Base-by-base conservation (phyloP, 2,797 vertebrate genomes). In the Sylvilagus floridanus region DNA sequence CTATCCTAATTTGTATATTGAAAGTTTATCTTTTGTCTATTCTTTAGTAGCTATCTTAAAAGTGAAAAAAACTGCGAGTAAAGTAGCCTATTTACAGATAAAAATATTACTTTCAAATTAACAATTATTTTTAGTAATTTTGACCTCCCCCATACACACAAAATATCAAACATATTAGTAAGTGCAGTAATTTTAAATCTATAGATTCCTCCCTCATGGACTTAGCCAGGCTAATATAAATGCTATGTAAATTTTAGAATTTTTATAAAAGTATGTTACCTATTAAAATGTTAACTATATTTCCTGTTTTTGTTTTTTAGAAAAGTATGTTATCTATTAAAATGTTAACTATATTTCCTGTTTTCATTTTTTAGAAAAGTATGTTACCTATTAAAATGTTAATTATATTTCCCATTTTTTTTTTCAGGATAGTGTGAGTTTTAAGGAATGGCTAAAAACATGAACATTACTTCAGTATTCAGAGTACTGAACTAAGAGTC, bases 101-200 rank as follows among this genome's bases (percentile, higher is more conserved):
- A 95, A 94, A 95, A 69, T 42, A 71, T 1, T 54, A 2, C 69
- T 92, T 90, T 90, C 76, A 75, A 89, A 78, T 47, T 83, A n/a
- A 81, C 22, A 47, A 79, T 52, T 69, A 65, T 52, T 52, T 84
- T 73, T 35, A 95, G 71, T 95, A 17, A 88, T n/a, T 85, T 71
- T 88, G 26, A 35, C 78, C 28, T 17, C 24, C 71, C 16, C 54
- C 19, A 19, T 17, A 21, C 54, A 57, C 4, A 88, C 14, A 88
- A 83, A 83, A 88, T 66, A 76, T 1, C 16, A 65, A 78, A 47
- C 7, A 84, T 84, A 82, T 69, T 69, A 84, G n/a, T 85, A 79
- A 88, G 63, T 81, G 30, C 47, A 77, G 54, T 22, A 75, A 81
- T 83, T 79, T 88, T 42, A 77, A 81, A 88, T 50, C 19, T 65